Conservation (phyloP, 1,140 invertebrate genomes). For the Metopolophium dirhodum region DNA sequence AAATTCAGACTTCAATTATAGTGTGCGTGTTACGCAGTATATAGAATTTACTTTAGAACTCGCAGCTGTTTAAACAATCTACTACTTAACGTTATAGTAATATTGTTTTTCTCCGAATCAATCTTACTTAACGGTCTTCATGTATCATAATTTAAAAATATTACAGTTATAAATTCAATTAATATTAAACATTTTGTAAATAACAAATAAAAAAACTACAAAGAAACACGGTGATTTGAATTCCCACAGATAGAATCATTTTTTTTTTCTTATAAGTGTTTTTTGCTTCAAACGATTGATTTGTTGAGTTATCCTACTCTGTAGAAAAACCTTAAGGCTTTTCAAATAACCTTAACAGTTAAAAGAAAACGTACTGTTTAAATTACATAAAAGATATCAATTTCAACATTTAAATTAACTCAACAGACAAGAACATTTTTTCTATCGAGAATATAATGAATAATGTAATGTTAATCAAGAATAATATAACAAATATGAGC, state of each 20-base stretch:
- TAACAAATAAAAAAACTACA: neutral
- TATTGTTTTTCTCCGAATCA: neutral
- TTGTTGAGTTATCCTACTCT: neutral
- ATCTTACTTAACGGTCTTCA: neutral
- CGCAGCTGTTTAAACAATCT: neutral
- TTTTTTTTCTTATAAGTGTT: neutral
- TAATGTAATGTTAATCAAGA: neutral
- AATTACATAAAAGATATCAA: no score
- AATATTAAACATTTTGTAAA: neutral
- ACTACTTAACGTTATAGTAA: neutral
- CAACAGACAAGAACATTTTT: neutral
- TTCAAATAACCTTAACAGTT: neutral
- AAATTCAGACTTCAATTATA: neutral
- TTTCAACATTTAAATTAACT: no score
- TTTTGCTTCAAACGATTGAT: neutral
- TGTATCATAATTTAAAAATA: neutral
- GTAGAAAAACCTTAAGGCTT: neutral
- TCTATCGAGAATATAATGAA: neutral
- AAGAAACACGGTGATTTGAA: neutral
- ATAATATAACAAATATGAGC: neutral
- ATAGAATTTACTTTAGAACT: neutral
- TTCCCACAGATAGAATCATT: neutral
- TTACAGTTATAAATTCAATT: neutral
- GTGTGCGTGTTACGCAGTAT: neutral
- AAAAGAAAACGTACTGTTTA: neutral